These are phyloP conservation scores for Craterocephalus amniculus DNA, from an alignment of 2,797 vertebrate genomes.

Conservation along the genomic window DNA sequence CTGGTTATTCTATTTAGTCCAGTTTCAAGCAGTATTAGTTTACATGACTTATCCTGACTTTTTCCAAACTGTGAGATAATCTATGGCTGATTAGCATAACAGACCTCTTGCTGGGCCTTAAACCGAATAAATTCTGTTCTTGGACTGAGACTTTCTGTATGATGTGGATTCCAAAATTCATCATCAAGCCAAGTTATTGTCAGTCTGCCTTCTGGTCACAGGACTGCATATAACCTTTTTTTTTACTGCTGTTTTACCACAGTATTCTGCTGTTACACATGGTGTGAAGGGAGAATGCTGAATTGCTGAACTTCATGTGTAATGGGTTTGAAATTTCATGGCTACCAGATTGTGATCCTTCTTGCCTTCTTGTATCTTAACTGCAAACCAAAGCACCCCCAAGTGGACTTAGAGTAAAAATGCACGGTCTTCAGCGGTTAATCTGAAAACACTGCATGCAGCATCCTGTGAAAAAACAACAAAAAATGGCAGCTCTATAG, in stretches of 20 bases:
- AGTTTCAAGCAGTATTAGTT: slow-evolving; percentile 13
- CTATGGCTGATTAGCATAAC: slow-evolving; percentile 25
- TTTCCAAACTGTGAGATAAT: slow-evolving; percentile 17
- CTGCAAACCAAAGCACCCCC: slow-evolving; percentile 20
- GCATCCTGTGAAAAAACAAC: background rate
- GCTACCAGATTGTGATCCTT: background rate
- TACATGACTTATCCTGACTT: slow-evolving; percentile 1
- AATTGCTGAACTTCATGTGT: background rate
- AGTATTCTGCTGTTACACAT: background rate
- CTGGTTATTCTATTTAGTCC: background rate
- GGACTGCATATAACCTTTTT: slow-evolving; percentile 17
- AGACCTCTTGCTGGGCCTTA: slow-evolving; percentile 28
- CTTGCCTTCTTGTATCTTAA: background rate
- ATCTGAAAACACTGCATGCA: background rate
- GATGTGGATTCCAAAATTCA: background rate
- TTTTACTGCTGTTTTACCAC: background rate
- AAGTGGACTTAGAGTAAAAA: slow-evolving; percentile 22
- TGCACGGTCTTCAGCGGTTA: background rate
- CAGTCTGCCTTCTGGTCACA: slow-evolving; percentile 22
- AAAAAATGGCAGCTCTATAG: background rate
- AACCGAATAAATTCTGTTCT: slow-evolving; percentile 19
- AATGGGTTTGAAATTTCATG: slow-evolving; percentile 15
- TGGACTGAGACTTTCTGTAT: slow-evolving; percentile 8
- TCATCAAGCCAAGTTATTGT: slow-evolving; percentile 22
- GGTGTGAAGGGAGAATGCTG: background rate